Percentiles rank a stretch among this genome's conserved stretches.
These are phyloP conservation scores for Balearica regulorum DNA, from an alignment of 2,797 vertebrate genomes.

Conservation along the genomic window DNA sequence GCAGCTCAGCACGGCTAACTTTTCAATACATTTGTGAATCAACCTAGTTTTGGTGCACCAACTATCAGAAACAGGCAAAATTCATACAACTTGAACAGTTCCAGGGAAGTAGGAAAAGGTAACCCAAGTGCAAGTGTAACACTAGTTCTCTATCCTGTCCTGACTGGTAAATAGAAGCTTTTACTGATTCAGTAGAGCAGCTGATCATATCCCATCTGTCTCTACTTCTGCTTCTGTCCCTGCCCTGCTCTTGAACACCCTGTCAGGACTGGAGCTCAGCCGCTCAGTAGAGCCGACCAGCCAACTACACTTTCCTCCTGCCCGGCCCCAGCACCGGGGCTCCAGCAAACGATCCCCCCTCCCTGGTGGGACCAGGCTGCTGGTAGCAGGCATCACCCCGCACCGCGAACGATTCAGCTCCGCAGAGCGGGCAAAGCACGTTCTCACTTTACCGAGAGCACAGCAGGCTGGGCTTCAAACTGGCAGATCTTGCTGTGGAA, in stretches of 20 bases:
- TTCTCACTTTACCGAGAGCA: neutral
- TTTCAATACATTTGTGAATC: neutral
- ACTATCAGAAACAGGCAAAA: neutral
- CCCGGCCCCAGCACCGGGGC: neutral
- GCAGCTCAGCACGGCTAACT: neutral
- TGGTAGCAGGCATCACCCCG: neutral
- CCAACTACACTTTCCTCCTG: neutral
- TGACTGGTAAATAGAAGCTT: neutral
- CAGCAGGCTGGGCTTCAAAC: neutral
- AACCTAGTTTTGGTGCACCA: neutral
- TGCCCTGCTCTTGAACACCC: neutral
- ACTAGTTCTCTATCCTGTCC: neutral
- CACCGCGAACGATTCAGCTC: neutral
- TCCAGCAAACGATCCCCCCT: neutral
- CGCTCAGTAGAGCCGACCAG: neutral
- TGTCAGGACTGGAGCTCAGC: neutral
- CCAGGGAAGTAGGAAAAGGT: neutral
- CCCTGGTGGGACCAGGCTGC: neutral
- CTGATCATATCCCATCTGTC: neutral
- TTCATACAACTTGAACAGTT: accelerated
- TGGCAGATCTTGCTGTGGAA: neutral
- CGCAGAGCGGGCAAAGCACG: neutral
- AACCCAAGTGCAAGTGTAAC: neutral
- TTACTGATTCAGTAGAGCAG: neutral
- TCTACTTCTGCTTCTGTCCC: neutral